Percentiles rank a stretch among this genome's conserved stretches.
These are phyloP conservation scores for Adelges cooleyi DNA, from an alignment of 1,140 invertebrate species.

Conservation along the genomic window DNA sequence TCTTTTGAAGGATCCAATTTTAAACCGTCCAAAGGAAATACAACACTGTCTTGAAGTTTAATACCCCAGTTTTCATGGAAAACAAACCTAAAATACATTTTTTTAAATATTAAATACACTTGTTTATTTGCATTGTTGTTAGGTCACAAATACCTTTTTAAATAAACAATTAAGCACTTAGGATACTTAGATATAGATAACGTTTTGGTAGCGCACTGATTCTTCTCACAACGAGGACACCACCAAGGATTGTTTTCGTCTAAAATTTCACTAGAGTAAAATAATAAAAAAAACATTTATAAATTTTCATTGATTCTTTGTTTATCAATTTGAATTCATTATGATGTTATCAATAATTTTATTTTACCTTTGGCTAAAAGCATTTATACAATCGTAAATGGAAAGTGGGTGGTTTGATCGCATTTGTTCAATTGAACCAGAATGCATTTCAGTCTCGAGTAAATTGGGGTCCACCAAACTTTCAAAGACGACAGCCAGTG, in stretches of 20 bases:
- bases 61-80: conserved; percentile 56
- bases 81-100: conserved; percentile 46
- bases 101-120: conserved; percentile 6
- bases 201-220: conserved; percentile 58
- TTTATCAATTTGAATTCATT: too few relatives aligned
- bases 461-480: conserved; percentile 12
- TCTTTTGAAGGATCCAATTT: conserved; percentile 36
- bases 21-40: conserved; percentile 48
- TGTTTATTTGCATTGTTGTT: neutral
- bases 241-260: conserved; percentile 62
- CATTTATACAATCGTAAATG: conserved; percentile 53
- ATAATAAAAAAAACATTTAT: neutral
- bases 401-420: conserved; percentile 44
- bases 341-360: neutral
- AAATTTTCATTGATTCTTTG: too few relatives aligned
- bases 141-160: conserved; percentile 47
- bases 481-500: conserved; percentile 45
- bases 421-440: conserved; percentile 39
- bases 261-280: conserved; percentile 47
- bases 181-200: conserved; percentile 57
- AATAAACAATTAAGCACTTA: conserved; percentile 57
- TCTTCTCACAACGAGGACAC: conserved; percentile 53
- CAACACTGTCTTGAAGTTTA: conserved; percentile 56
- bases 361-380: conserved; percentile 53
- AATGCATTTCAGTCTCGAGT: conserved; percentile 34